Evolutionary conservation across 1,140 invertebrate genomes (phyloP).

Genomic region (Apis mellifera): Amel_HAv3.1 CM009941.2:15855001-15855500

Average conservation of each 20-base stretch:
- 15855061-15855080: too few relatives aligned
- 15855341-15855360: constrained; percentile 56
- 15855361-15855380: constrained; percentile 23
- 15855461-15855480: not conserved
- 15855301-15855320: constrained; percentile 23
- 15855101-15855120: too few relatives aligned
- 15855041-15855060: too few relatives aligned
- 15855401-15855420: constrained; percentile 48
- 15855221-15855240: constrained; percentile 53
- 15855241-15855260: constrained; percentile 69
- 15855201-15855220: not conserved
- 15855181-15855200: not conserved
- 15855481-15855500: not conserved
- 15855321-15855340: constrained; percentile 51
- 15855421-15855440: constrained; percentile 42
- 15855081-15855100: too few relatives aligned
- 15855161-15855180: too few relatives aligned
- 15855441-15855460: not conserved
- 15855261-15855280: constrained; percentile 68
- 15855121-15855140: too few relatives aligned
- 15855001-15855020: too few relatives aligned
- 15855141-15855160: too few relatives aligned
- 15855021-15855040: too few relatives aligned
- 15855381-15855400: constrained; percentile 49
- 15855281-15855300: constrained; percentile 68